A percentile compares a stretch with the other conserved stretches of the same genome.
phyloP scores from a whole-genome alignment of 2,888 invertebrate species.

The Acleris cristana region DNA sequence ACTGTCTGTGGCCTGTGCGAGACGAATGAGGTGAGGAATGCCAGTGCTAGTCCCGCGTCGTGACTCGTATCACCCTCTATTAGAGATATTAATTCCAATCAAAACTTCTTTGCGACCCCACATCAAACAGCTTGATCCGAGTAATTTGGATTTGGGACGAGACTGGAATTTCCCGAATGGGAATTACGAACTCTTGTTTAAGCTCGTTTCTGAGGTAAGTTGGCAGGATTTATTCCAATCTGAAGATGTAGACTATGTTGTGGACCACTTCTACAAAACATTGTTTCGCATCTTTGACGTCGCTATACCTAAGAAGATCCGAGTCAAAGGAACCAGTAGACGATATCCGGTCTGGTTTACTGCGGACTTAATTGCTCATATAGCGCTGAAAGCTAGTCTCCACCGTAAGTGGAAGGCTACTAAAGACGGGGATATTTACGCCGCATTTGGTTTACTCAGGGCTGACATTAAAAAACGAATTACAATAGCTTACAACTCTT shows the following conservation, averaged over 20 bases:
- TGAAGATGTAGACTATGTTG: not conserved
- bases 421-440: not conserved
- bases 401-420: too few relatives aligned
- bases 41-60: not conserved
- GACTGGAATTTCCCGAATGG: constrained; percentile 4
- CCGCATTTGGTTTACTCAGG: not conserved
- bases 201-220: not conserved
- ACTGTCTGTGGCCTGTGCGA: not conserved
- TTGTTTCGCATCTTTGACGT: constrained; percentile 10
- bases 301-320: constrained; percentile 13
- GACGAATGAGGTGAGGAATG: not conserved
- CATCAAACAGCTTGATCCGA: not conserved
- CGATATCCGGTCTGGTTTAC: constrained; percentile 26
- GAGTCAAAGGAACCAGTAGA: not conserved
- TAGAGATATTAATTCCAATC: not conserved
- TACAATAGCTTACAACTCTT: not conserved
- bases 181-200: not conserved
- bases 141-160: not conserved
- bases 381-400: not conserved
- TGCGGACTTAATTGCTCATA: constrained; percentile 7
- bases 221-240: not conserved
- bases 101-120: not conserved
- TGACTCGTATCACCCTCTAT: not conserved
- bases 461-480: not conserved
- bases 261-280: not conserved